Evolutionary conservation across 2,113 vertebrate species (phyloP), one percentile per base, ranked within the genome.

Genomic region (Morone chrysops): DNA sequence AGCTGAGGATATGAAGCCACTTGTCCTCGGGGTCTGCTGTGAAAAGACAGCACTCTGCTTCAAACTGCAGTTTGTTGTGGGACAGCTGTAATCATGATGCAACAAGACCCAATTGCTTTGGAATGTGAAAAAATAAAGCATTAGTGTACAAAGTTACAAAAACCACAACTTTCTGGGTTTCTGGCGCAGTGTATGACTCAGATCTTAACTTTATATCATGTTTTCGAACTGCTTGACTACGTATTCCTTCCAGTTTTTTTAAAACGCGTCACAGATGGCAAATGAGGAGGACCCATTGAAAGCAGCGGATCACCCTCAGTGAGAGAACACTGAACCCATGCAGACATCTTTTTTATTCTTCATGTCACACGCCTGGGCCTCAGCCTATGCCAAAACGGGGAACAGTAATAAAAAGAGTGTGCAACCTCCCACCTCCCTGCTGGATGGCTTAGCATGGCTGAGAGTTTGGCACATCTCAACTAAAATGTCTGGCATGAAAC

Each of bases 81-180:
- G 83, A 54, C 70, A 78, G 85, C 76, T 89, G 86, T 67, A 85
- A 90, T 81, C 72, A 66, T 89, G 90, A 92, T 75, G 91, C 89
- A 89, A 92, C 85, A 60, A 61, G 20, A 72, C 67, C 83, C 81
- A 82, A 80, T 36, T 56, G 60, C 82, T 74, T 57, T 74, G 36
- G 69, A 84, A 79, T 56, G 70, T 68, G 72, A 75, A 85, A 78
- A 47, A 76, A 85, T 48, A 76, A 87, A 82, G 31, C 62, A 66
- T 41, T 9, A 57, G 43, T 48, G 62, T 18, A 51, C 41, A 76
- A 68, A 68, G 78, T 77, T 57, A 17, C 18, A 41, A 70, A 47
- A 65, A 25, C 66, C 54, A 1, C 3, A 25, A 20, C 57, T 83
- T 48, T 20, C 25, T 68, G 75, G 18, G 2, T 74, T 71, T 76